Evolutionary conservation across 2,797 vertebrate species (phyloP).

Genomic region (Chiroxiphia lanceolata): DNA sequence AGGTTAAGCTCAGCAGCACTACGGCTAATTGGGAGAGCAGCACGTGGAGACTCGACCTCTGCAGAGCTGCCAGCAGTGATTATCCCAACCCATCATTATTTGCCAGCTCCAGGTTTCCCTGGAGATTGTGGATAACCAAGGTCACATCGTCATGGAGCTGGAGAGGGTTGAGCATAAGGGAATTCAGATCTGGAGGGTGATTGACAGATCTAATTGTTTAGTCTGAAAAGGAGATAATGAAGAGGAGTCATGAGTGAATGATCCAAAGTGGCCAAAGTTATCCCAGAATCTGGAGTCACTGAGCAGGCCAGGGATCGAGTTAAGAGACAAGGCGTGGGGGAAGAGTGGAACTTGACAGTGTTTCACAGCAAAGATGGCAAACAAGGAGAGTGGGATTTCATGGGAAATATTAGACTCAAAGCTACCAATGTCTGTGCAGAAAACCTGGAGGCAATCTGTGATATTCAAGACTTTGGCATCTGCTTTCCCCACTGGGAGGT

Average conservation of each 20-base stretch:
- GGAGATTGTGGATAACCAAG: conserved; percentile 37
- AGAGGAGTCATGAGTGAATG: not conserved
- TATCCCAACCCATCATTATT: not conserved
- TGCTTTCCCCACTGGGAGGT: not conserved
- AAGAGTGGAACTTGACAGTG: not conserved
- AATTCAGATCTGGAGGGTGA: not conserved
- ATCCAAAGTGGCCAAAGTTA: not conserved
- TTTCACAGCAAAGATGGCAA: not conserved
- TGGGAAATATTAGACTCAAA: not conserved
- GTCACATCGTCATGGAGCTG: not conserved
- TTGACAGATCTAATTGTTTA: not conserved
- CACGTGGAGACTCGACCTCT: not conserved
- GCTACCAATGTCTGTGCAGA: not conserved
- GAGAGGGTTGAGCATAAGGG: not conserved
- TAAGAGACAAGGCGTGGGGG: not conserved
- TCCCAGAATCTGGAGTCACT: not conserved
- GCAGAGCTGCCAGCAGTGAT: conserved; percentile 11
- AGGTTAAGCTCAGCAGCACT: not conserved
- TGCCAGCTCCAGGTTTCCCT: conserved; percentile 29
- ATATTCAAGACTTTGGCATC: not conserved
- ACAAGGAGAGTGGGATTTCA: not conserved
- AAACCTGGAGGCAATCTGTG: not conserved
- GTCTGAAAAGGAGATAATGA: not conserved
- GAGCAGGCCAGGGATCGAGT: not conserved
- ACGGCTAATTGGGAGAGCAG: not conserved